These are phyloP conservation scores for Leptoclinus maculatus DNA, from an alignment of 2,797 vertebrate species.

Conservation along the genomic window DNA sequence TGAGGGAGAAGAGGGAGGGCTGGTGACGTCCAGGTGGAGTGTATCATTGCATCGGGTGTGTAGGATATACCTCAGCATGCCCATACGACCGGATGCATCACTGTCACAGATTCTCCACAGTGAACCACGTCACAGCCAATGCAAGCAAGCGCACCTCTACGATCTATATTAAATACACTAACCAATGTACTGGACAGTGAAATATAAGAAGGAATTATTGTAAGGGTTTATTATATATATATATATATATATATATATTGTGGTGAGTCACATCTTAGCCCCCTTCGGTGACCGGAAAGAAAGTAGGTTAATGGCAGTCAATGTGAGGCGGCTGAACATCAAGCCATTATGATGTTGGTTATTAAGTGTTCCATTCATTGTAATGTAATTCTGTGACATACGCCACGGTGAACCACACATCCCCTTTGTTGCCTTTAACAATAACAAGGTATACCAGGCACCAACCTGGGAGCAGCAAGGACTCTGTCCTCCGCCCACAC, in stretches of 20 bases:
- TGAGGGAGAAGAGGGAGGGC: not conserved
- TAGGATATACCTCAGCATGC: conserved; percentile 41
- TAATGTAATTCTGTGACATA: not conserved
- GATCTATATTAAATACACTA: not conserved
- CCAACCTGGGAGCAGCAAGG: conserved; percentile 35
- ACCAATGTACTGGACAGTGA: not conserved
- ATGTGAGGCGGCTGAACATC: not conserved
- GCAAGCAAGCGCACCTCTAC: not conserved
- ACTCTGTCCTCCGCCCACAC: conserved; percentile 53
- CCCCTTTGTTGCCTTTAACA: conserved; percentile 30
- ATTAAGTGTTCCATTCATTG: conserved; percentile 15
- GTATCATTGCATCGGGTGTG: conserved; percentile 14
- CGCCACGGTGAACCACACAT: not conserved
- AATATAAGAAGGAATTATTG: not conserved
- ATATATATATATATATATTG: too few species aligned
- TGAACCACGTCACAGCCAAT: conserved; percentile 3
- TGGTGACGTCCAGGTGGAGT: conserved; percentile 15
- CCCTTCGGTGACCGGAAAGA: not conserved
- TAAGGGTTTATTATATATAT: not conserved
- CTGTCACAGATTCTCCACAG: conserved; percentile 23
- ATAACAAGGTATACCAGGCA: conserved; percentile 41
- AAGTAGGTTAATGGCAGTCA: not conserved
- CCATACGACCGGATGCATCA: conserved; percentile 60
- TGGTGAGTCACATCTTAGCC: conserved; percentile 32
- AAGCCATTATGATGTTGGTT: conserved; percentile 1